Conservation (phyloP, 2,113 vertebrate species). For the Oxyura jamaicensis region DNA sequence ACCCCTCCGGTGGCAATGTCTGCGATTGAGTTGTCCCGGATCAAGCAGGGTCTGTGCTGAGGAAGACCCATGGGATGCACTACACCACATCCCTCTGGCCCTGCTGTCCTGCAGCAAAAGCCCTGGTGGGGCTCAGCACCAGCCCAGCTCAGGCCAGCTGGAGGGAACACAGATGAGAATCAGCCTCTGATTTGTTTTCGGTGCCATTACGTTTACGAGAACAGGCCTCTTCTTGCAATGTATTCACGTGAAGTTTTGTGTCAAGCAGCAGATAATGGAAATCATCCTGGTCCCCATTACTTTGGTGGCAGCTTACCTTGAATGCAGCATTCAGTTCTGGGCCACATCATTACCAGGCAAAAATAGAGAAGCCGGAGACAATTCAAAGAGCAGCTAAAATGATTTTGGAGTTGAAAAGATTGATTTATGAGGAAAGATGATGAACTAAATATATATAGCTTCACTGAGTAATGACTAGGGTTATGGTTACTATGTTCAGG, state of each 20-base stretch:
- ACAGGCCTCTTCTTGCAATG: not conserved
- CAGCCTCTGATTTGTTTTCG: not conserved
- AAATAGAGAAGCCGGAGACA: constrained; percentile 41
- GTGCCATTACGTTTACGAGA: not conserved
- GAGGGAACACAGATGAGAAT: not conserved
- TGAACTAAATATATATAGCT: constrained; percentile 46
- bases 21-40: not conserved
- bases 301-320: constrained; percentile 39
- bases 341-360: constrained; percentile 36
- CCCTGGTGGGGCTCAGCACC: not conserved
- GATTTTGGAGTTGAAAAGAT: constrained; percentile 49
- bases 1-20: not conserved
- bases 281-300: constrained; percentile 19
- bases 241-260: constrained; percentile 10
- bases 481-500: constrained; percentile 7
- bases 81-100: not conserved
- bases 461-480: constrained; percentile 25
- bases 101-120: not conserved
- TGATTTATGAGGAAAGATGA: constrained; percentile 53
- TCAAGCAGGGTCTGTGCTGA: not conserved
- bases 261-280: constrained; percentile 50
- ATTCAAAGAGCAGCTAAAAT: constrained; percentile 52
- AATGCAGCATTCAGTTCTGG: constrained; percentile 34
- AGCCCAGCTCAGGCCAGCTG: not conserved
- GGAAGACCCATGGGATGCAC: not conserved